Evolutionary conservation across 2,113 vertebrate genomes (phyloP), one percentile per base, ranked within the genome.

Genomic region (Cephalopholis sonnerati): DNA sequence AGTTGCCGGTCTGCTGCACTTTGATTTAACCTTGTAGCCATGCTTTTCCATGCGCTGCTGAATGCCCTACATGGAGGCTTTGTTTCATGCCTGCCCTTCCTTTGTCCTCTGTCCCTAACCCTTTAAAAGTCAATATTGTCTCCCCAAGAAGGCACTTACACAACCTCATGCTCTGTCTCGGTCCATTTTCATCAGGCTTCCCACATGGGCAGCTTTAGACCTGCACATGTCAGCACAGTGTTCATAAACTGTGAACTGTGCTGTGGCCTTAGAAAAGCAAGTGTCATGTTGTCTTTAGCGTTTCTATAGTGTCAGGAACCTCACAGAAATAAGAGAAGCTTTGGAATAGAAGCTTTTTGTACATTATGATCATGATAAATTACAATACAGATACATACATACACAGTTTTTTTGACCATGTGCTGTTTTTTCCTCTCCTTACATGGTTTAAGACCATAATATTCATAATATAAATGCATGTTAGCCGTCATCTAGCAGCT

Each of bases 91-190:
- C 50, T 59, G n/a, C 61, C 58, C 71, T 61, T 74, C 1, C 36
- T 51, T 70, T 74, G 68, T 73, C 70, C 12, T 44, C 32, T 25
- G 0, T 72, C 71, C 39, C 48, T 16, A 66, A 36, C 70, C 62
- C 46, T 82, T 85, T 79, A 61, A 78, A 80, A 79, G 75, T 89
- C 81, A 71, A 63, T 66, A 85, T 64, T 46, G 22, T 79, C 51
- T 83, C 27, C 68, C n/a, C 63, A 67, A 67, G 66, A 73, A 81
- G 46, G 64, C 63, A 77, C 65, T 83, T 50, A 71, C 36, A 55
- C 3, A 29, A 44, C 12, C 32, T 68, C 27, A 48, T 81, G 55
- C 53, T 29, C 68, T 7, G 36, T 71, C 71, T 71, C 50, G 9
- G 36, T 82, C 59, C 51, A 58, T 72, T 82, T 75, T 86, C 59